These are phyloP conservation scores for Gambusia affinis DNA, from an alignment of 2,113 vertebrate species.

Conservation along the genomic window DNA sequence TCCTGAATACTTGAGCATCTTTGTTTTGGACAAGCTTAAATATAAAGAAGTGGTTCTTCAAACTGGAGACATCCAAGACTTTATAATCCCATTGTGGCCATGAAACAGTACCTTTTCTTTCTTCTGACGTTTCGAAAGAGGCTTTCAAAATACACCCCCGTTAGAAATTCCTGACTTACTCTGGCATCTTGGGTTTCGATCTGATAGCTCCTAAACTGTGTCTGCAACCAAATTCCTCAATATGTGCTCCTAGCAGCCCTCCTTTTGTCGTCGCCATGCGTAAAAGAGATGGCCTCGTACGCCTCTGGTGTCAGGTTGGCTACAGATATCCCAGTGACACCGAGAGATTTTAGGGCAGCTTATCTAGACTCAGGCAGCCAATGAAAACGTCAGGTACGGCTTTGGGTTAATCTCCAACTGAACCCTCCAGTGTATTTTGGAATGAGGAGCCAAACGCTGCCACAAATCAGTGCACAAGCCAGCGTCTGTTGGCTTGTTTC, in stretches of 20 bases:
- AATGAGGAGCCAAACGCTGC: slow-evolving; percentile 25
- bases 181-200: slow-evolving; percentile 75
- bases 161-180: slow-evolving; percentile 65
- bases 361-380: slow-evolving; percentile 42
- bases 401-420: slow-evolving; percentile 46
- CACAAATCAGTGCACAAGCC: slow-evolving; percentile 37
- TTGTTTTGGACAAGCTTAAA: slow-evolving; percentile 41
- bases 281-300: slow-evolving; percentile 60
- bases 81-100: slow-evolving; percentile 34
- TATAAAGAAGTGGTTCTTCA: slow-evolving; percentile 30
- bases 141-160: slow-evolving; percentile 58
- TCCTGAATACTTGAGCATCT: slow-evolving; percentile 36
- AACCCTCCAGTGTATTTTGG: slow-evolving; percentile 34
- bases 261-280: slow-evolving; percentile 52
- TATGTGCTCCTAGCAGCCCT: slow-evolving; percentile 40
- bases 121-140: slow-evolving; percentile 41
- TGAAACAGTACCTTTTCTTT: slow-evolving; percentile 43
- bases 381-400: slow-evolving; percentile 38
- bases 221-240: slow-evolving; percentile 69
- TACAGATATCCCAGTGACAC: slow-evolving; percentile 59
- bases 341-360: slow-evolving; percentile 34
- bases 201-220: slow-evolving; percentile 76
- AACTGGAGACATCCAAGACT: slow-evolving; percentile 54
- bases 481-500: background rate
- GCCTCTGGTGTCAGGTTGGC: slow-evolving; percentile 52